Evolutionary conservation across 2,888 invertebrate genomes (phyloP).

Genomic region (Proisotoma minuta): DNA sequence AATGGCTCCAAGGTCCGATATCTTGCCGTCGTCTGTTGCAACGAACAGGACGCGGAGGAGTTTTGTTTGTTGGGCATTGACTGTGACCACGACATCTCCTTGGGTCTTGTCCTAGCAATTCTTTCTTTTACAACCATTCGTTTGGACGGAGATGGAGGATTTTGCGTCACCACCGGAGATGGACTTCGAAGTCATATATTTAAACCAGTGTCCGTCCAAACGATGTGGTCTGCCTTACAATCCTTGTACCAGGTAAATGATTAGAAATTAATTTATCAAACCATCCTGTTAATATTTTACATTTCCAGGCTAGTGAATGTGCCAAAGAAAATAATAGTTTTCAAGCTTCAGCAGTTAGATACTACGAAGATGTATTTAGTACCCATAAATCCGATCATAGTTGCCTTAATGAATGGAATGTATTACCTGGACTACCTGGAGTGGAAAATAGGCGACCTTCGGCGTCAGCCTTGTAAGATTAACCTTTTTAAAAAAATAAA

Average conservation of each 20-base stretch:
- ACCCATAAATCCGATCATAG: slow-evolving; percentile 83
- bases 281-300: not conserved
- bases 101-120: slow-evolving; percentile 76
- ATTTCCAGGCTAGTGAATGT: slow-evolving; percentile 59
- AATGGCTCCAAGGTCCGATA: slow-evolving; percentile 83
- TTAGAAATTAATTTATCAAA: not conserved
- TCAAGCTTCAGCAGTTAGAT: slow-evolving; percentile 57
- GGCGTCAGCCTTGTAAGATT: slow-evolving; percentile 69
- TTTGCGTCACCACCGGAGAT: slow-evolving; percentile 85
- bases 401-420: slow-evolving; percentile 95
- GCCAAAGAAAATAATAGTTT: slow-evolving; percentile 48
- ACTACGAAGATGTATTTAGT: slow-evolving; percentile 66
- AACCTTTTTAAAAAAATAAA: slow-evolving; percentile 32
- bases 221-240: slow-evolving; percentile 97
- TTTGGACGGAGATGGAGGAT: slow-evolving; percentile 95
- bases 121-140: slow-evolving; percentile 89
- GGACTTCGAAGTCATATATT: slow-evolving; percentile 80
- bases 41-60: slow-evolving; percentile 61
- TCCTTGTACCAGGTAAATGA: slow-evolving; percentile 73
- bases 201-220: slow-evolving; percentile 98
- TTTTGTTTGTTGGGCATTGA: slow-evolving; percentile 92
- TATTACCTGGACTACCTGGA: slow-evolving; percentile 76
- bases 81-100: slow-evolving; percentile 82
- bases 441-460: slow-evolving; percentile 88
- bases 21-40: slow-evolving; percentile 60